Percentiles rank a stretch among this genome's conserved stretches.
Evolutionary conservation across 1,140 invertebrate genomes (phyloP).

Genomic region (Microplitis demolitor): DNA sequence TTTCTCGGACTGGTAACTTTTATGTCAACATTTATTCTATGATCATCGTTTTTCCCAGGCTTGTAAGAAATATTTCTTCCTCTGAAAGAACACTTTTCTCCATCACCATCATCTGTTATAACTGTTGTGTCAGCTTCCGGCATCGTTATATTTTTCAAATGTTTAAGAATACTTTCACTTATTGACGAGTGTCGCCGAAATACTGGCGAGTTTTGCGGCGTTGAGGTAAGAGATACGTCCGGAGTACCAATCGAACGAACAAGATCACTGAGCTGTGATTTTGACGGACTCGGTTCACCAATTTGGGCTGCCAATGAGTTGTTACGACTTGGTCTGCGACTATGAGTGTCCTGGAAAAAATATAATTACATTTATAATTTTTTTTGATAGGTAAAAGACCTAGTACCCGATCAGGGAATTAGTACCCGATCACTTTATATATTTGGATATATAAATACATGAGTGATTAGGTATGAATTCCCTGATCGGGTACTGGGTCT

Average conservation of each 20-base stretch:
- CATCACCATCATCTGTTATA: conserved; percentile 1
- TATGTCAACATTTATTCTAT: neutral
- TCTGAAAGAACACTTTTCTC: conserved; percentile 2
- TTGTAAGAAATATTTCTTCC: conserved; percentile 36
- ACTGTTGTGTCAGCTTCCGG: neutral
- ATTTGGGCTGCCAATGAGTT: conserved; percentile 5
- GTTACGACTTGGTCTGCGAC: conserved; percentile 23
- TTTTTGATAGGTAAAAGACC: too few relatives aligned
- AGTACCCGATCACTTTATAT: too few relatives aligned
- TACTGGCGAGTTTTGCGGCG: conserved; percentile 33
- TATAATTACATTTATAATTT: neutral
- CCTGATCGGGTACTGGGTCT: too few relatives aligned
- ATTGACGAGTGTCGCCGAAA: neutral
- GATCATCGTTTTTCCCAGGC: neutral
- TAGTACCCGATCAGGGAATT: too few relatives aligned
- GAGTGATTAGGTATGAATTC: too few relatives aligned
- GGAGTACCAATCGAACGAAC: conserved; percentile 35
- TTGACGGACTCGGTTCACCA: conserved; percentile 29
- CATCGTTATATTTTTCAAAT: conserved; percentile 3
- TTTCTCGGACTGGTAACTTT: conserved; percentile 31
- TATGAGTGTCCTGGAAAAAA: conserved; percentile 29
- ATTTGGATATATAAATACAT: too few relatives aligned
- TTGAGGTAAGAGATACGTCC: conserved; percentile 28
- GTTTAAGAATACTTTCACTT: neutral
- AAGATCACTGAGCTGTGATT: conserved; percentile 39